Percentiles rank a stretch among this genome's conserved stretches.
Conservation (phyloP, 2,113 vertebrate genomes). For the Camelus bactrianus region DNA sequence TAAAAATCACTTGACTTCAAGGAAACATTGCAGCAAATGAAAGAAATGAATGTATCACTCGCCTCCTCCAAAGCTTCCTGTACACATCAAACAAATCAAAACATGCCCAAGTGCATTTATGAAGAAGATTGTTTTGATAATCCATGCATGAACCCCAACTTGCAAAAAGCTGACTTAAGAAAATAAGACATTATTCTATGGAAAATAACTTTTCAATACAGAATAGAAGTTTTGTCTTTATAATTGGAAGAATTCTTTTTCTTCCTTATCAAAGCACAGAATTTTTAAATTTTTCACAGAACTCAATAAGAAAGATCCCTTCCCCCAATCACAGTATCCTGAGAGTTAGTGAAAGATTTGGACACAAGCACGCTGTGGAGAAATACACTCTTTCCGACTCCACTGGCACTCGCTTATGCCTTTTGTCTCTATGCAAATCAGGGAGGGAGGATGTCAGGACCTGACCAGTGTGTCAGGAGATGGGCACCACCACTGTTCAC, state of each 20-base stretch:
- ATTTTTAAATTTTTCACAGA: not conserved
- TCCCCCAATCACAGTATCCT: not conserved
- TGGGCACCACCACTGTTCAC: not conserved
- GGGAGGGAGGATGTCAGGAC: not conserved
- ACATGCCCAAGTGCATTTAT: not conserved
- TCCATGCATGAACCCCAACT: not conserved
- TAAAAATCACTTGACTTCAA: not conserved
- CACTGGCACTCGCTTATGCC: not conserved
- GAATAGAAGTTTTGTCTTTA: conserved; percentile 10
- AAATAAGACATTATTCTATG: not conserved
- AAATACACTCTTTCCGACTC: not conserved
- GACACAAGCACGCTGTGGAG: not conserved
- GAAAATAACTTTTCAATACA: not conserved
- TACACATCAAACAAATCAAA: not conserved
- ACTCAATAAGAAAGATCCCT: not conserved
- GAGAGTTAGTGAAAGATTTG: not conserved
- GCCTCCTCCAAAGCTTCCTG: not conserved
- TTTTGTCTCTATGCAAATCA: not conserved
- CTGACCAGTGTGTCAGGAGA: not conserved
- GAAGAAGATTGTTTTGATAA: not conserved
- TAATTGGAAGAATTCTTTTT: not conserved
- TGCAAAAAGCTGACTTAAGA: not conserved
- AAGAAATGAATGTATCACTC: not conserved
- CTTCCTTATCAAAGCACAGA: not conserved
- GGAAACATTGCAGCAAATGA: not conserved